Evolutionary conservation across 2,888 invertebrate genomes (phyloP).

Genomic region (Aspidiotus destructor): DNA sequence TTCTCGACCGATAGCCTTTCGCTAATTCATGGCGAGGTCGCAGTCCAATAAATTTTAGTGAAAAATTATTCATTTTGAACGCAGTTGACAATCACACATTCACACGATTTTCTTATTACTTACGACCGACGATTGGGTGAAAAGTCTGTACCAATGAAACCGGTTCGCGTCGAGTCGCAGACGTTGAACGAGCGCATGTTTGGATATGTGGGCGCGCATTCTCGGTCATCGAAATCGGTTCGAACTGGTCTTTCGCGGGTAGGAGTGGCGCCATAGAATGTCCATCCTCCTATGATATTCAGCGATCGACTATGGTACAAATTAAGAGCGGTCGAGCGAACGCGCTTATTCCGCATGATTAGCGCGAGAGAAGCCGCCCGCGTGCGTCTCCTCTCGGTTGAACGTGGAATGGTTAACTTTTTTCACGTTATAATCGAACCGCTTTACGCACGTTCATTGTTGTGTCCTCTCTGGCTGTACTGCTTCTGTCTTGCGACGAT

Average conservation of each 20-base stretch:
- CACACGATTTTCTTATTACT: constrained; percentile 3
- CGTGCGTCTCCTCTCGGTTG: no score
- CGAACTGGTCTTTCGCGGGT: constrained; percentile 16
- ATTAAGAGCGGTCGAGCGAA: constrained; percentile 7
- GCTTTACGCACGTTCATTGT: no score
- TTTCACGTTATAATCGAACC: no score
- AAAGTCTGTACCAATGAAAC: constrained; percentile 16
- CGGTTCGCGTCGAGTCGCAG: constrained; percentile 15
- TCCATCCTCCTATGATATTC: constrained; percentile 17
- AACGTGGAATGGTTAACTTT: no score
- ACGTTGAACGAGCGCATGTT: background rate
- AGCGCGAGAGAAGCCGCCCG: background rate
- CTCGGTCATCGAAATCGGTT: constrained; percentile 16
- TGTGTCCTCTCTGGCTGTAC: no score
- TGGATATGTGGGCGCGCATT: constrained; percentile 13
- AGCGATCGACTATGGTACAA: constrained; percentile 10
- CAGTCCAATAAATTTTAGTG: no score
- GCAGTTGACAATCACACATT: background rate
- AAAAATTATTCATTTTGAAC: no score
- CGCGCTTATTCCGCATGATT: constrained; percentile 14
- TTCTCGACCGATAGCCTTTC: no score
- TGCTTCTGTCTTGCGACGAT: no score
- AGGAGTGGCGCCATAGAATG: constrained; percentile 22
- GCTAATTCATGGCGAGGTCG: no score
- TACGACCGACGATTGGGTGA: constrained; percentile 13